These are phyloP conservation scores for Meteorus cinctellus DNA, from an alignment of 2,888 invertebrate genomes.

Conservation along the genomic window DNA sequence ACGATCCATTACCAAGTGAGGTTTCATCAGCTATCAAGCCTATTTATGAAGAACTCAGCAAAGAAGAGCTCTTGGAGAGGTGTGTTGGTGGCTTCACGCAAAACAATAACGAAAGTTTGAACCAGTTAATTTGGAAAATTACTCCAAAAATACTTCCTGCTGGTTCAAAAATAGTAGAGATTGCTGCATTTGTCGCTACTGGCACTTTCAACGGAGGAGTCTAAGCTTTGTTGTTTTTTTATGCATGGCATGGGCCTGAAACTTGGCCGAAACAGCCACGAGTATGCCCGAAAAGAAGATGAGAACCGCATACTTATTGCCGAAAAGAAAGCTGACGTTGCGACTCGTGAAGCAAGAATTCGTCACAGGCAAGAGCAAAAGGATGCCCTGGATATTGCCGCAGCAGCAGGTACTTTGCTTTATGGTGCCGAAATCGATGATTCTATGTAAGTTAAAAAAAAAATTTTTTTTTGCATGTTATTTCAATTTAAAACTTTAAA, in stretches of 20 bases:
- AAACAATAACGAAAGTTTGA: constrained; percentile 48
- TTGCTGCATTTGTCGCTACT: constrained; percentile 53
- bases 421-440: constrained; percentile 57
- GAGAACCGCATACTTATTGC: constrained; percentile 41
- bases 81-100: constrained; percentile 49
- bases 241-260: constrained; percentile 31
- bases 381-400: constrained; percentile 54
- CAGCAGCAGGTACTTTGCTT: constrained; percentile 52
- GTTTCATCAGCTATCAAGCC: constrained; percentile 43
- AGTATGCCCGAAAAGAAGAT: constrained; percentile 36
- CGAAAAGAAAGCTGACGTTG: constrained; percentile 44
- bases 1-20: constrained; percentile 28
- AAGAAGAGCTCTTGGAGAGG: neutral
- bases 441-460: constrained; percentile 50
- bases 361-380: constrained; percentile 55
- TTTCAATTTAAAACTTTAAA: constrained; percentile 45
- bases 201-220: constrained; percentile 58
- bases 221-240: constrained; percentile 48
- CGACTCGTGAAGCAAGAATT: constrained; percentile 49
- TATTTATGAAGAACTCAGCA: constrained; percentile 3
- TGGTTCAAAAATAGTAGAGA: constrained; percentile 44
- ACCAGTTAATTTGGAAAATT: constrained; percentile 49
- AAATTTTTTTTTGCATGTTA: neutral
- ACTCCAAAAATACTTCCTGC: constrained; percentile 45
- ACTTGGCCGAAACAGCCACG: no score